Base-by-base conservation (phyloP, 2,888 invertebrate species). In the Xylota segnis region DNA sequence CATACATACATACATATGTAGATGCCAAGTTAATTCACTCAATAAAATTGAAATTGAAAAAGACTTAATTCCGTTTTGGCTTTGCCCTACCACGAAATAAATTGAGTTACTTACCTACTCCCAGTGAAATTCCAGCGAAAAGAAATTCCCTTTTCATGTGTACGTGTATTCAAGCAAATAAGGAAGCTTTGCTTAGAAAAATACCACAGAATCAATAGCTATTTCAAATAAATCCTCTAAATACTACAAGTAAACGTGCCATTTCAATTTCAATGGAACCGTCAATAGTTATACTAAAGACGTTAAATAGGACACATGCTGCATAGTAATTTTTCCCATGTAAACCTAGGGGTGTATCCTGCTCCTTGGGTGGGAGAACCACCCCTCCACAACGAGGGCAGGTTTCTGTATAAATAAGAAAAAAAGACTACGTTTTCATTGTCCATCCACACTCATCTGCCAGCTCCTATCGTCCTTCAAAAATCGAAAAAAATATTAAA, bases 281-380 rank as follows among this genome's bases (percentile, higher is more conserved):
- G 7, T 47, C 34, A 65, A 47, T 65, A 6, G 34, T 16, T 50
- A 16, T 34, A 34, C 12, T 9, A 18, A 50, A 6, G 16, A 32
- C n/a, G 7, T 16, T 5, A 10, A 50, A 12, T 3, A 34, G n/a
- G 23, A 47, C 65, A 34, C 47, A 65, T 47, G 10, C 6, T 34
- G 65, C 65, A 65, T 65, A 10, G 34, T 65, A 47, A 65, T 50
- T 18, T 23, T 32, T 6, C 47, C 34, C 16, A n/a, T 32, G 34
- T 65, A 47, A 47, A n/a, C 34, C 12, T 9, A 27, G 27, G 40
- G 40, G 59, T 7, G 23, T 10, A 5, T 37, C n/a, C 32, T 34
- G 14, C 10, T 14, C 7, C 16, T 18, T 12, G 12, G 10, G 37
- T 7, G 6, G 5, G 18, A 16, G 16, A 56, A 56, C 10, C 27